phyloP scores from a whole-genome alignment of 2,113 vertebrate genomes.

The Erinaceus europaeus region DNA sequence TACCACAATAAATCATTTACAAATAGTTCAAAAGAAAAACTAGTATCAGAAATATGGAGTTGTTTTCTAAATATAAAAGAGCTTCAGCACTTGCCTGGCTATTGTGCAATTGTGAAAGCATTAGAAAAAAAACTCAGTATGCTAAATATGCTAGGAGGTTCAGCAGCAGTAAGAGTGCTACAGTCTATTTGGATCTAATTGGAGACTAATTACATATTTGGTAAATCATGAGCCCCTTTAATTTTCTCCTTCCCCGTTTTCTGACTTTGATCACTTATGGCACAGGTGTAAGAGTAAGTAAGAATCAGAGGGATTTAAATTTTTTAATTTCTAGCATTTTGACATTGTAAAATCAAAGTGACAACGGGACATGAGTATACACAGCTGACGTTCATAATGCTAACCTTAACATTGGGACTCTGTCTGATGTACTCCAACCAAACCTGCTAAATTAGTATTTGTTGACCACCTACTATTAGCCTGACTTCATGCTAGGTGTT shows the following conservation, averaged over 20 bases:
- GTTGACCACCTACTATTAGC: conserved; percentile 30
- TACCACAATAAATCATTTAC: conserved; percentile 86
- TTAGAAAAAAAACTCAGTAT: conserved; percentile 77
- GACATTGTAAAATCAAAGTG: conserved; percentile 42
- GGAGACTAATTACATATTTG: conserved; percentile 53
- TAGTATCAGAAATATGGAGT: conserved; percentile 81
- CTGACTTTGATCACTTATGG: conserved; percentile 46
- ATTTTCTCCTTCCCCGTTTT: conserved; percentile 43
- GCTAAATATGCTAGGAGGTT: conserved; percentile 51
- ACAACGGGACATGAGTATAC: not conserved
- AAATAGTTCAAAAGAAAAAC: conserved; percentile 82
- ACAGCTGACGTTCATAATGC: not conserved
- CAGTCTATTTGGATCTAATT: conserved; percentile 41
- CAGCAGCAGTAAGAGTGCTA: conserved; percentile 34
- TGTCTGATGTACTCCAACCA: conserved; percentile 21
- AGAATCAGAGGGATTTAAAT: conserved; percentile 33
- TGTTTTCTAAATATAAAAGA: conserved; percentile 79
- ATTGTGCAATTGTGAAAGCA: conserved; percentile 58
- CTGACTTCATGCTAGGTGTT: not conserved
- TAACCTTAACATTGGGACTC: not conserved
- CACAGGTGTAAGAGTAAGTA: not conserved
- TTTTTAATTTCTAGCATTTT: conserved; percentile 36
- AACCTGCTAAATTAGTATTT: conserved; percentile 41
- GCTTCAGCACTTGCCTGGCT: conserved; percentile 68
- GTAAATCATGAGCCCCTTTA: conserved; percentile 40